A percentile compares a stretch with the other conserved stretches of the same genome.
These are phyloP conservation scores for Rynchops niger DNA, from an alignment of 2,113 vertebrate species.

Conservation along the genomic window DNA sequence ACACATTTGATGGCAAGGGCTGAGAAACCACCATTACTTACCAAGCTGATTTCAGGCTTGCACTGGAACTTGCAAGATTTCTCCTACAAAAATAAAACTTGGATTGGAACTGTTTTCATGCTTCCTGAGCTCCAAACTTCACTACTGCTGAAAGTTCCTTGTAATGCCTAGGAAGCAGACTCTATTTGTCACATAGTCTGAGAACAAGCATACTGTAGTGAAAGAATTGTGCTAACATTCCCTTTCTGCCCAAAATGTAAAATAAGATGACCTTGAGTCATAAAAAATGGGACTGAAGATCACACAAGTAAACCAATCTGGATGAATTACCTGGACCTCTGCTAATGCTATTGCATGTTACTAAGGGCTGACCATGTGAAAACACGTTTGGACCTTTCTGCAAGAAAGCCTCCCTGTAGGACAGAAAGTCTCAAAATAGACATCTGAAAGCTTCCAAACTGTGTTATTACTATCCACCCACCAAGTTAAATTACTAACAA, in stretches of 20 bases:
- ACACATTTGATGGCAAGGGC: neutral
- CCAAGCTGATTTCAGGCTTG: neutral
- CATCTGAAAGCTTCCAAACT: conserved; percentile 6
- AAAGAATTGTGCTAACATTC: neutral
- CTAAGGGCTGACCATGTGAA: neutral
- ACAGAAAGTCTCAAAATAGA: neutral
- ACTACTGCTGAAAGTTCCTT: neutral
- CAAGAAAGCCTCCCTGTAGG: neutral
- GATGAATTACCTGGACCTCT: neutral
- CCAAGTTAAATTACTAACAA: conserved; percentile 12
- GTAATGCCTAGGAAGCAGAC: neutral
- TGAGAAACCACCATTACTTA: neutral
- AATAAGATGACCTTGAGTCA: neutral
- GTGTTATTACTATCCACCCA: neutral
- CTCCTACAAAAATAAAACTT: neutral
- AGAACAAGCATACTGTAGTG: neutral
- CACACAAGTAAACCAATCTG: rapidly evolving
- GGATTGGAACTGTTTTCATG: neutral
- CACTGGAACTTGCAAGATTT: neutral
- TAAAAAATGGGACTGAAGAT: neutral
- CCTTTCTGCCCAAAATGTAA: neutral
- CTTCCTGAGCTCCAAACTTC: neutral
- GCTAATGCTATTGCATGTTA: neutral
- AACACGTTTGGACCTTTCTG: neutral
- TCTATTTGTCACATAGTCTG: neutral